Conservation (phyloP, 2,797 vertebrate genomes). For the Cossypha dichroa region DNA sequence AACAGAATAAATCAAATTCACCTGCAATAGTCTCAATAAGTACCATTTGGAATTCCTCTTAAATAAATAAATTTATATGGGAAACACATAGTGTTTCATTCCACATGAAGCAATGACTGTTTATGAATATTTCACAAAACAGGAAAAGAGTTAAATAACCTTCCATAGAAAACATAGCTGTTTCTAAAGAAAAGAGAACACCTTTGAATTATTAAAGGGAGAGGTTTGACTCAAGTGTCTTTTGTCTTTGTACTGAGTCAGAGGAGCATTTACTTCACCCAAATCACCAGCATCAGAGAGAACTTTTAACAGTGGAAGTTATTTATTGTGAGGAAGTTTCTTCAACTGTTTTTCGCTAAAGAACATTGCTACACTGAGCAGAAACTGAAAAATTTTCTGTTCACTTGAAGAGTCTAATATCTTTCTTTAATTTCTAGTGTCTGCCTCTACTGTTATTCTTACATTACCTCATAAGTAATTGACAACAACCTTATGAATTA, state of each 20-base stretch:
- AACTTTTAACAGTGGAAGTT: background rate
- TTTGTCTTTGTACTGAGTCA: background rate
- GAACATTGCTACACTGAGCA: background rate
- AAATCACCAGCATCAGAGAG: background rate
- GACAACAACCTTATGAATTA: background rate
- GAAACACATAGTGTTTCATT: background rate
- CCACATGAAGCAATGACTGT: background rate
- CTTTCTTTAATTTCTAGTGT: background rate
- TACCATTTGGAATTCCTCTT: background rate
- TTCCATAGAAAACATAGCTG: background rate
- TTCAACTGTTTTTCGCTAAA: background rate
- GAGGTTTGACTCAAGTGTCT: background rate
- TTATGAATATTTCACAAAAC: background rate
- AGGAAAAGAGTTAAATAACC: background rate
- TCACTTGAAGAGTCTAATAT: background rate
- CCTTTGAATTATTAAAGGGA: constrained; percentile 8
- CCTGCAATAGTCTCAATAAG: background rate
- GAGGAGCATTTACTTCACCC: background rate
- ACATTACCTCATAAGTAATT: background rate
- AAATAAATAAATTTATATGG: background rate
- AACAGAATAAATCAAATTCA: background rate
- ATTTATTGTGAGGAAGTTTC: background rate
- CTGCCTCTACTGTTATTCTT: background rate
- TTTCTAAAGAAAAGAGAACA: constrained; percentile 19
- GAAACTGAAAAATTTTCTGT: background rate